Conservation (phyloP, 2,113 vertebrate species). For the Aptenodytes patagonicus region DNA sequence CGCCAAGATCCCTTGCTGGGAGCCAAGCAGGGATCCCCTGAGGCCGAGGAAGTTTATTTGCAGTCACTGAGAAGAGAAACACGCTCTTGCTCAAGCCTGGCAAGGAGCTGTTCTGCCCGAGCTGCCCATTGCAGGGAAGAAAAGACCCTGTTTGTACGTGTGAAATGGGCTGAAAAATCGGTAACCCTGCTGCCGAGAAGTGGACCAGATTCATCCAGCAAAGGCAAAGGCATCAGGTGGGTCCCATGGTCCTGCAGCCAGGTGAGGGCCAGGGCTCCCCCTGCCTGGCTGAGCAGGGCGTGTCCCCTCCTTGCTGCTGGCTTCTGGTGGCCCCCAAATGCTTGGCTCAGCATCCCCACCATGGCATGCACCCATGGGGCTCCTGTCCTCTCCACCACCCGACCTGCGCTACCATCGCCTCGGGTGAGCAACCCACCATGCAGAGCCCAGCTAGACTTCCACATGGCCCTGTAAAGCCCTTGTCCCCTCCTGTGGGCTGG, state of each 20-base stretch:
- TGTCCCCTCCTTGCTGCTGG: not conserved
- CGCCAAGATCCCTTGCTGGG: not conserved
- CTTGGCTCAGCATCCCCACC: not conserved
- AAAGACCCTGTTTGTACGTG: not conserved
- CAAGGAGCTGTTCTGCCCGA: not conserved
- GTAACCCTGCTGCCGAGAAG: not conserved
- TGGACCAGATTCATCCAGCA: fast-evolving
- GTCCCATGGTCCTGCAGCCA: not conserved
- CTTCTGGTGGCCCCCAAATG: not conserved
- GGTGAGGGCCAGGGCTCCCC: not conserved
- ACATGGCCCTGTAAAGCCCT: not conserved
- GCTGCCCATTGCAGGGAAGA: not conserved
- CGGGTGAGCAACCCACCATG: not conserved
- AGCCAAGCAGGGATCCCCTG: not conserved
- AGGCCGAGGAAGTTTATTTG: not conserved
- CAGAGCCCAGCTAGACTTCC: not conserved
- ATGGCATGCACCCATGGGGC: fast-evolving
- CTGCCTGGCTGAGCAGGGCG: fast-evolving
- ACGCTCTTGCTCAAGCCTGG: not conserved
- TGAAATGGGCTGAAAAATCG: not conserved
- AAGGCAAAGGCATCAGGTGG: not conserved
- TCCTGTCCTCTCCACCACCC: not conserved
- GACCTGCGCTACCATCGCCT: fast-evolving
- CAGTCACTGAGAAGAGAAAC: not conserved
- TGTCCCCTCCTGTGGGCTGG: not conserved